A percentile compares a stretch with the other conserved stretches of the same genome.
Conservation (phyloP, 2,797 vertebrate genomes). For the Euthynnus affinis region DNA sequence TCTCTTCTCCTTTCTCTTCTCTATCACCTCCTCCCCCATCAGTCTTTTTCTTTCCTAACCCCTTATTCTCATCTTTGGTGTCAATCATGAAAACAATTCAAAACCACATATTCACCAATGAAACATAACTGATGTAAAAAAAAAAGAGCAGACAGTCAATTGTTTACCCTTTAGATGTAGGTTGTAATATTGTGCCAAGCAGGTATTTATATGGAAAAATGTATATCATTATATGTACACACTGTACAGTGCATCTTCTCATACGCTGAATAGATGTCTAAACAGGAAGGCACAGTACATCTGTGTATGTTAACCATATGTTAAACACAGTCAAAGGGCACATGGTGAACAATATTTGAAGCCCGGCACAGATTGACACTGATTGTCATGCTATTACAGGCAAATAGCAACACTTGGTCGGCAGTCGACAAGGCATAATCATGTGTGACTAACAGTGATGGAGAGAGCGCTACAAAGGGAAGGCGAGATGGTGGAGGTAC, state of each 20-base stretch:
- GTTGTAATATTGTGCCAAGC: conserved; percentile 43
- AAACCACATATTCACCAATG: conserved; percentile 42
- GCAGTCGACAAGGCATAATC: conserved; percentile 84
- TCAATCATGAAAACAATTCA: conserved; percentile 64
- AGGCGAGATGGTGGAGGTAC: conserved; percentile 74
- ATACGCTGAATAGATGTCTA: conserved; percentile 37
- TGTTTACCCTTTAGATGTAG: conserved; percentile 59
- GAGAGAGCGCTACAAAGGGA: conserved; percentile 79
- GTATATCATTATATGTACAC: conserved; percentile 25
- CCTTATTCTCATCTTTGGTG: conserved; percentile 34
- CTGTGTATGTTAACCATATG: conserved; percentile 77
- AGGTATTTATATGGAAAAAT: conserved; percentile 53
- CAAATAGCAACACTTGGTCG: conserved; percentile 86
- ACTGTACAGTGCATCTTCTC: conserved; percentile 28
- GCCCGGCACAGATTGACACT: conserved; percentile 75
- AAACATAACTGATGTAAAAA: conserved; percentile 48
- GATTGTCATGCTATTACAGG: conserved; percentile 87
- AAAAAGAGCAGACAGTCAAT: conserved; percentile 48
- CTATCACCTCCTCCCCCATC: conserved; percentile 15
- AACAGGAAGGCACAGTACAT: conserved; percentile 38
- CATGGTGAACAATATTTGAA: conserved; percentile 68
- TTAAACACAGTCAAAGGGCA: conserved; percentile 73
- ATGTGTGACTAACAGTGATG: conserved; percentile 82
- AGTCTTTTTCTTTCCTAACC: conserved; percentile 27
- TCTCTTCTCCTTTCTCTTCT: conserved; percentile 39